Evolutionary conservation across 2,888 invertebrate genomes (phyloP).

Genomic region (Melangyna quadrimaculata): DNA sequence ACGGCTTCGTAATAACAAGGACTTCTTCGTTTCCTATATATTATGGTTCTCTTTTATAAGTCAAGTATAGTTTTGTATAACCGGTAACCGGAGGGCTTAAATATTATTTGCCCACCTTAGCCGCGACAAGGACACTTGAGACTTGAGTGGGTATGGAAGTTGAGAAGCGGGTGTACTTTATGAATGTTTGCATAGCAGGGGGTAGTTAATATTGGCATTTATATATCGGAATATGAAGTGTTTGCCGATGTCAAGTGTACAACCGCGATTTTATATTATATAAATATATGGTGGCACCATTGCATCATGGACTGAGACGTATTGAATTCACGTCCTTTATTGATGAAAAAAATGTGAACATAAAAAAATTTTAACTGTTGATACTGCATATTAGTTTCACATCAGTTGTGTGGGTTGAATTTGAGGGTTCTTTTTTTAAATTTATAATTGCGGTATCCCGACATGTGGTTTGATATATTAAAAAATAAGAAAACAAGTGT

Average conservation of each 20-base stretch:
- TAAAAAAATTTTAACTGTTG: slow-evolving; percentile 54
- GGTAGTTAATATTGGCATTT: slow-evolving; percentile 67
- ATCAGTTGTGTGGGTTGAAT: slow-evolving; percentile 26
- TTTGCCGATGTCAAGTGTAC: slow-evolving; percentile 51
- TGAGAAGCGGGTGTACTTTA: background rate
- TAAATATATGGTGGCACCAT: background rate
- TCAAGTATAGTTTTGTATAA: slow-evolving; percentile 62
- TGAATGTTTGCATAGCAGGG: slow-evolving; percentile 43
- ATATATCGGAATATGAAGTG: slow-evolving; percentile 53
- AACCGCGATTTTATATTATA: slow-evolving; percentile 41
- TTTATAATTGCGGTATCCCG: slow-evolving; percentile 34
- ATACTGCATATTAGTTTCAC: slow-evolving; percentile 21
- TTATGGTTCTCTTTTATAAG: slow-evolving; percentile 32
- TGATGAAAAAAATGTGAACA: background rate
- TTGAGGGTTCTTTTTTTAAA: background rate
- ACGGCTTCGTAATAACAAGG: slow-evolving; percentile 68
- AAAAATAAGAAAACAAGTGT: slow-evolving; percentile 22
- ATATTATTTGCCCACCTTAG: slow-evolving; percentile 70
- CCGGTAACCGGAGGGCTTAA: slow-evolving; percentile 62
- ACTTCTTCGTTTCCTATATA: slow-evolving; percentile 46
- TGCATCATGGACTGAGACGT: background rate
- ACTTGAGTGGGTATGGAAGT: background rate
- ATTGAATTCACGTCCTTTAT: slow-evolving; percentile 36
- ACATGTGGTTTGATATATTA: slow-evolving; percentile 9
- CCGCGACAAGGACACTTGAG: slow-evolving; percentile 54